Evolutionary conservation across 2,888 invertebrate species (phyloP).

Genomic region (Suillia variegata): DNA sequence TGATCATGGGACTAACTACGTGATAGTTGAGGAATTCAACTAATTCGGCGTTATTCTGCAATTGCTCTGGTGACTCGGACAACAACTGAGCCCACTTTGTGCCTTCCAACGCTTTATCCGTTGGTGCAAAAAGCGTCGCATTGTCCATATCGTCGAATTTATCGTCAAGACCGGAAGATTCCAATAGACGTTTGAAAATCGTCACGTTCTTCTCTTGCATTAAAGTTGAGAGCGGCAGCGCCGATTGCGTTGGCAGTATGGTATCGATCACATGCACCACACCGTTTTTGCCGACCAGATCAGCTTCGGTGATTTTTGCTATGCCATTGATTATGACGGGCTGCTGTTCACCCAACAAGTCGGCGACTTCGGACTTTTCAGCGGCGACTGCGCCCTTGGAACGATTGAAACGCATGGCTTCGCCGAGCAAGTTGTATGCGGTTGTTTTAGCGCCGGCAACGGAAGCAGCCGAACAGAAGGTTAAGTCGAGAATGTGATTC

Average conservation of each 20-base stretch:
- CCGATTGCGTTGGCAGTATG: constrained; percentile 69
- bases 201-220: constrained; percentile 68
- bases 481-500: constrained; percentile 71
- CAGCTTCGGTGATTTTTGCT: constrained; percentile 66
- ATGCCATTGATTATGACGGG: constrained; percentile 64
- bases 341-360: constrained; percentile 61
- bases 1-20: constrained; percentile 65
- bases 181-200: constrained; percentile 65
- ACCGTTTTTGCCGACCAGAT: constrained; percentile 75
- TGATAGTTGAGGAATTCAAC: constrained; percentile 70
- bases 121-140: constrained; percentile 70
- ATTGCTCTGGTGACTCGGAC: constrained; percentile 54
- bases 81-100: constrained; percentile 56
- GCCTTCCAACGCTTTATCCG: constrained; percentile 68
- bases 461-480: constrained; percentile 70
- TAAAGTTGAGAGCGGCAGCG: constrained; percentile 59
- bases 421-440: constrained; percentile 59
- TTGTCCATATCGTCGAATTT: constrained; percentile 66
- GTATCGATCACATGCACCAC: constrained; percentile 73
- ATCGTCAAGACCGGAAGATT: constrained; percentile 64
- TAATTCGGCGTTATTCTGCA: constrained; percentile 61
- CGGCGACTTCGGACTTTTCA: constrained; percentile 62
- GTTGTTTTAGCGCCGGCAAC: constrained; percentile 60
- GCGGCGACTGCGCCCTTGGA: constrained; percentile 53
- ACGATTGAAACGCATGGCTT: constrained; percentile 55